Conservation (phyloP, 2,113 vertebrate genomes). For the Psephotus haematonotus region DNA sequence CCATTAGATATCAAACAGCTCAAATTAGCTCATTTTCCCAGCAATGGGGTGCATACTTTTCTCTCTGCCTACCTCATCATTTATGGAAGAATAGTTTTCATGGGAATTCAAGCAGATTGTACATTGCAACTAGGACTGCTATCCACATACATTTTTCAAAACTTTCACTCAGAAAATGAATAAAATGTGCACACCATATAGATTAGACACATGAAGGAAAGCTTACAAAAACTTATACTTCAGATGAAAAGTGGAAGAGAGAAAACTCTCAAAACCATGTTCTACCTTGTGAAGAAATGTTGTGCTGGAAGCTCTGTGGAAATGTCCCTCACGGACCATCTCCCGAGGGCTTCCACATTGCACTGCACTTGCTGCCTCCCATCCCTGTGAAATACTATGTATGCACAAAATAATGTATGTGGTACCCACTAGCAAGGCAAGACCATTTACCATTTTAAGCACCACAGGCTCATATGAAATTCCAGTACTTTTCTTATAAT, state of each 20-base stretch:
- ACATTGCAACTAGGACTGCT: not conserved
- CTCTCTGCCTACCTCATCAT: not conserved
- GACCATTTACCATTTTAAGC: not conserved
- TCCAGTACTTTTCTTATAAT: not conserved
- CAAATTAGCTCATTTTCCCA: not conserved
- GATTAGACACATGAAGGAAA: not conserved
- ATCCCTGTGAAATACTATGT: not conserved
- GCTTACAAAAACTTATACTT: not conserved
- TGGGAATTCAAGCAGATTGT: not conserved
- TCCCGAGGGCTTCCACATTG: not conserved
- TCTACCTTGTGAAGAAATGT: not conserved
- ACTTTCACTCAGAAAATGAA: not conserved
- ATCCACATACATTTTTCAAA: not conserved
- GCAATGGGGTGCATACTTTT: not conserved
- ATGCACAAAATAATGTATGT: not conserved
- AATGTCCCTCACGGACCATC: not conserved
- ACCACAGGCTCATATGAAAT: not conserved
- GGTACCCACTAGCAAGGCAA: not conserved
- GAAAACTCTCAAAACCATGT: not conserved
- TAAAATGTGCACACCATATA: not conserved
- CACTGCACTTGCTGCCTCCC: not conserved
- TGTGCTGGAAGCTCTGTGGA: not conserved
- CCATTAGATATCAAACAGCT: not conserved
- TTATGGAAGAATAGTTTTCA: not conserved
- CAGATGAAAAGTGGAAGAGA: not conserved